phyloP scores from a whole-genome alignment of 2,797 vertebrate species.

The Peromyscus attwateri region DNA sequence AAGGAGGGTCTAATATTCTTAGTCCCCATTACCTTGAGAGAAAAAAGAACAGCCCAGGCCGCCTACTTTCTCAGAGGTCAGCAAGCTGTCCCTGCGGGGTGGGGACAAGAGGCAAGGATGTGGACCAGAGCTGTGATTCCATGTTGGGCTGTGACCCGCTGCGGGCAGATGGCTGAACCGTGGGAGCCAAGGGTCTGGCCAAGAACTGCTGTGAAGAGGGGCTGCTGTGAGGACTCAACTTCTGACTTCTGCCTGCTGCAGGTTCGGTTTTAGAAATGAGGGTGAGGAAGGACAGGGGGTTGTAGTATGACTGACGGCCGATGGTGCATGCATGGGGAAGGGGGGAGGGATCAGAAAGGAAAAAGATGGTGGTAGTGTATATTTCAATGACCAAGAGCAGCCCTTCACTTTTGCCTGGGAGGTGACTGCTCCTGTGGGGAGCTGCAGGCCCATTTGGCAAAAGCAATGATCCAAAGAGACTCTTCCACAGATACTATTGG shows the following conservation, averaged over 20 bases:
- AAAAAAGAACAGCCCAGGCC: background rate
- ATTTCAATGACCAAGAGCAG: background rate
- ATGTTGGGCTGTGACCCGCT: background rate
- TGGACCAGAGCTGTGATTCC: background rate
- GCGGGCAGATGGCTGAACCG: rapidly evolving
- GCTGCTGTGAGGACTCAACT: background rate
- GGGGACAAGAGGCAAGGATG: background rate
- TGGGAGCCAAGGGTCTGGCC: background rate
- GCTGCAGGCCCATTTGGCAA: background rate
- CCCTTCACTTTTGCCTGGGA: background rate
- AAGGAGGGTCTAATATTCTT: background rate
- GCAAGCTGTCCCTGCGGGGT: background rate
- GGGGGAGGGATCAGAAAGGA: background rate
- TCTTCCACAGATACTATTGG: background rate
- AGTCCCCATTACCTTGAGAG: background rate
- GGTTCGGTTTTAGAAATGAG: background rate
- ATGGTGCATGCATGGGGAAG: no score
- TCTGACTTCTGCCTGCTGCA: background rate
- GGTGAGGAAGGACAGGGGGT: background rate
- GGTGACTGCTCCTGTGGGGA: background rate
- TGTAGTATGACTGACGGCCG: background rate
- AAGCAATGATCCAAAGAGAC: background rate
- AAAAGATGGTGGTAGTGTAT: background rate
- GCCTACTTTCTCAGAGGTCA: background rate
- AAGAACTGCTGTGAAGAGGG: constrained; percentile 27